phyloP scores from a whole-genome alignment of 2,113 vertebrate genomes.

The Channa argus region DNA sequence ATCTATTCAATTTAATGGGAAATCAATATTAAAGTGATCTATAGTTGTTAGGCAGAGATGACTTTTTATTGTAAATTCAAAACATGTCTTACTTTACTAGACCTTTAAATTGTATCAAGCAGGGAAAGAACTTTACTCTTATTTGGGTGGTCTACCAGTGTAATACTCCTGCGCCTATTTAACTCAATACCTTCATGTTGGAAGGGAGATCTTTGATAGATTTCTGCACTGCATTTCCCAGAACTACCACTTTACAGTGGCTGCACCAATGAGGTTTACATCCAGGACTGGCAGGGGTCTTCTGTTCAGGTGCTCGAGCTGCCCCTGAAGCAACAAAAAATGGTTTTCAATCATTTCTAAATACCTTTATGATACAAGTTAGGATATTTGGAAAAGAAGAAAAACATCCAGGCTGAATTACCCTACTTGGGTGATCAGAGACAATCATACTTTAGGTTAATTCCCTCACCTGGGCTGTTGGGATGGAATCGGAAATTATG shows the following conservation, averaged over 20 bases:
- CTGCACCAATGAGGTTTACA: conserved; percentile 93
- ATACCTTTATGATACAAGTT: not conserved
- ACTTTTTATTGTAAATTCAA: not conserved
- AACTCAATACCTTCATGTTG: conserved; percentile 77
- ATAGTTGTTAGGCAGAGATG: conserved; percentile 1
- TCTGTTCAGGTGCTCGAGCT: conserved; percentile 82
- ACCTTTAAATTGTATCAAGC: not conserved
- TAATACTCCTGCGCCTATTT: not conserved
- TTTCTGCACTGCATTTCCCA: conserved; percentile 93
- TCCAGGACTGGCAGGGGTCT: conserved; percentile 74
- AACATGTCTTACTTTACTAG: not conserved
- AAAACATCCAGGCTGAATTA: not conserved
- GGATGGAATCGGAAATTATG: conserved; percentile 85
- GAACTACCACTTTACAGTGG: conserved; percentile 95
- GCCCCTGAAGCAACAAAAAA: conserved; percentile 73
- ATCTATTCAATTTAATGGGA: not conserved
- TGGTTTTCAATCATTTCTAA: not conserved
- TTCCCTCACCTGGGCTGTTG: conserved; percentile 87
- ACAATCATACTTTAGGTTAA: conserved; percentile 29
- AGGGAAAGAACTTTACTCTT: too few species aligned
- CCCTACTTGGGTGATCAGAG: not conserved
- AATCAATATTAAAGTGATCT: conserved; percentile 10
- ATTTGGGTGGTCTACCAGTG: too few species aligned
- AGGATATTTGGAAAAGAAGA: not conserved
- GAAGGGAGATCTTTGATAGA: conserved; percentile 86